Evolutionary conservation across 2,113 vertebrate species (phyloP), one percentile per base, ranked within the genome.

Genomic region (Pseudonaja textilis): DNA sequence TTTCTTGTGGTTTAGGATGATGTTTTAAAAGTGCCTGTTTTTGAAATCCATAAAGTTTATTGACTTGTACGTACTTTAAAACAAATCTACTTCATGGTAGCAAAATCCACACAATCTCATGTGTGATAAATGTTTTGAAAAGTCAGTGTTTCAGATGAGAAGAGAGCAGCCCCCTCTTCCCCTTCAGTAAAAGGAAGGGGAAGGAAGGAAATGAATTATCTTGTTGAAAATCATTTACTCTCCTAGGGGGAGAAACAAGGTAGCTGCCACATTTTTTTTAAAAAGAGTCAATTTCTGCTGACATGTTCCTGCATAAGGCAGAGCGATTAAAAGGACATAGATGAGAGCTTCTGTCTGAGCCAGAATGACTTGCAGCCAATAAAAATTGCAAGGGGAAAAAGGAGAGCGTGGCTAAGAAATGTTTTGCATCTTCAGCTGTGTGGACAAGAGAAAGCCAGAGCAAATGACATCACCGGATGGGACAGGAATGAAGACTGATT

Each of bases 391-490:
- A 39, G 34, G 91, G 0, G 0, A 1, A 18, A 93, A 89, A 59
- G 18, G 18, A 42, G 47, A 89, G 85, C 16, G 1, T 0, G 52
- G 90, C 91, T 93, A 93, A 93, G 22, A 93, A 91, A 92, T 42
- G 94, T 93, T 52, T 55, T 1, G 34, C 0, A 81, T 93, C 93
- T 95, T 94, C 42, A 45, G 93, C 22, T 0, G 56, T 20, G 56
- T 55, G 92, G 93, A 92, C 94, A 81, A 96, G 96, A 97, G 95
- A 96, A 97, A 96, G 96, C 93, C 93, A 95, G 96, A 96, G 96
- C 96, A 96, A 96, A 95, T 98, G 96, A 97, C 97, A 96, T 98
- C 97, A 98, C 94, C 92, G n/a, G 95, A 93, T 95, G 93, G 97
- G 93, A 95, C 0, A 90, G 95, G 91, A 96, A 96, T 95, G 94